Evolutionary conservation across 2,888 invertebrate genomes (phyloP).

Genomic region (Ichneumoninae sp.): DNA sequence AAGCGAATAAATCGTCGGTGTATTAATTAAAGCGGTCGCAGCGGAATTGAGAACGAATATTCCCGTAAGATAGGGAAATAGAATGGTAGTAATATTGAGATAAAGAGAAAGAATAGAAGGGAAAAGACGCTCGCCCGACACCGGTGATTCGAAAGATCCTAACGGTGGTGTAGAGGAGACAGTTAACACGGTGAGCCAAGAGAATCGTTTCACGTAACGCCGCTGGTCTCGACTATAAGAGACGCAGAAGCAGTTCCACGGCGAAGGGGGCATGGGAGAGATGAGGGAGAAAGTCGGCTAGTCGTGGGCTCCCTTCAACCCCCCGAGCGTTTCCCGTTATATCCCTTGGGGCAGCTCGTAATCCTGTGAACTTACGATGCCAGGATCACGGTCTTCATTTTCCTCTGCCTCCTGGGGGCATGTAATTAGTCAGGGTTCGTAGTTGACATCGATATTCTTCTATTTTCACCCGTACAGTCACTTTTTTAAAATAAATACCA

Average conservation of each 20-base stretch:
- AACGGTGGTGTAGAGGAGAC: slow-evolving; percentile 41
- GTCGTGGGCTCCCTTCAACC: slow-evolving; percentile 42
- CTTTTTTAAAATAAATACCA: no score
- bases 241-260: slow-evolving; percentile 19
- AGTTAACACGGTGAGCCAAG: slow-evolving; percentile 53
- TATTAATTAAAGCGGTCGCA: not conserved
- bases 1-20: not conserved
- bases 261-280: not conserved
- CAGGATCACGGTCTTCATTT: slow-evolving; percentile 39
- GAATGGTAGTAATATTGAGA: slow-evolving; percentile 28
- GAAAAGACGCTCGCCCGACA: slow-evolving; percentile 23
- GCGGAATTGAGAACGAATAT: not conserved
- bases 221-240: slow-evolving; percentile 19
- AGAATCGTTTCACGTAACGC: slow-evolving; percentile 28
- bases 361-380: slow-evolving; percentile 51
- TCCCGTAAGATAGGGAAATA: not conserved
- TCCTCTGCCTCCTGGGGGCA: not conserved
- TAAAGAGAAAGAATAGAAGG: not conserved
- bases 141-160: slow-evolving; percentile 50
- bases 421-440: slow-evolving; percentile 44
- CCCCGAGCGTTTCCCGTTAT: slow-evolving; percentile 46
- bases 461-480: not conserved
- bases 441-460: slow-evolving; percentile 22
- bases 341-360: slow-evolving; percentile 52
- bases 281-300: slow-evolving; percentile 15